A percentile compares a stretch with the other conserved stretches of the same genome.
phyloP scores from a whole-genome alignment of 2,113 vertebrate genomes.

The Corythornis madagascariensis region DNA sequence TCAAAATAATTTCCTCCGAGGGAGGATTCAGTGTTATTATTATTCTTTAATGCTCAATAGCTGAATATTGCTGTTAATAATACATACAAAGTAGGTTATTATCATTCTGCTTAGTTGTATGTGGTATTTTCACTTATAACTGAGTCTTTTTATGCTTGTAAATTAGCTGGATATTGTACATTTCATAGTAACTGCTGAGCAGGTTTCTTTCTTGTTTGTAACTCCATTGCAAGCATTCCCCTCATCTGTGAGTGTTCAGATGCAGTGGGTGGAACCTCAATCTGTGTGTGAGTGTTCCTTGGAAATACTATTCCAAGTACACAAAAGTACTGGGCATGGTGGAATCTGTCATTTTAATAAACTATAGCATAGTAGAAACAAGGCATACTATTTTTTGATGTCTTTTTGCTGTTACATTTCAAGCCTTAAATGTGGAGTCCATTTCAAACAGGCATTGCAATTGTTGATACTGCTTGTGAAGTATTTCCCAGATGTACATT shows the following conservation, averaged over 20 bases:
- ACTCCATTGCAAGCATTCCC: not conserved
- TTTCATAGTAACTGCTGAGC: conserved; percentile 1
- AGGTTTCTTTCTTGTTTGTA: not conserved
- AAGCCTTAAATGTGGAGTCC: not conserved
- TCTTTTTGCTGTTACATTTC: not conserved
- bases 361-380: not conserved
- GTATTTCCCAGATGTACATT: not conserved
- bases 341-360: not conserved
- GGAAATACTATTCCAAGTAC: not conserved
- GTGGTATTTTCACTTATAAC: conserved; percentile 36
- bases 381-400: not conserved
- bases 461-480: not conserved
- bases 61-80: conserved; percentile 60
- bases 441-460: not conserved
- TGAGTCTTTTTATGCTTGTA: conserved; percentile 32
- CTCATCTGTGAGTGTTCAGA: not conserved
- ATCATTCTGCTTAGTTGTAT: conserved; percentile 6
- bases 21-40: conserved; percentile 30
- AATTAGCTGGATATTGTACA: conserved; percentile 38
- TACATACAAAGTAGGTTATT: conserved; percentile 40
- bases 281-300: not conserved
- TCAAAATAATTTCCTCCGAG: conserved; percentile 69
- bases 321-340: not conserved
- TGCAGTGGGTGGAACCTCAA: not conserved
- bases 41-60: conserved; percentile 58